Evolutionary conservation across 2,888 invertebrate species (phyloP), one percentile per base, ranked within the genome.

Genomic region (Cremastinae sp.): DNA sequence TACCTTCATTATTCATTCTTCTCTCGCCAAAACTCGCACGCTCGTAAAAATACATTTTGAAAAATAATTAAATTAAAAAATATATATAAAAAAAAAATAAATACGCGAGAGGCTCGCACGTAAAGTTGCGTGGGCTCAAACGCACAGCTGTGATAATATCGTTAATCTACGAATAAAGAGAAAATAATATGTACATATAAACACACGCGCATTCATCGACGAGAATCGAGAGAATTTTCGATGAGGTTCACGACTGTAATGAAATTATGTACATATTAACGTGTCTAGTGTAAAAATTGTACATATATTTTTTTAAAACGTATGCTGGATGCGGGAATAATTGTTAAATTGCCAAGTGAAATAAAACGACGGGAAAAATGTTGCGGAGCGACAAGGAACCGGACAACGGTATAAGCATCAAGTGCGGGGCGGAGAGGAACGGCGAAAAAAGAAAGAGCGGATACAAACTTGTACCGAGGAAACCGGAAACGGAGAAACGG

Each of bases 391-490:
- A 84, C 78, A 87, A 87, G 75, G 86, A 88, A 75, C 86, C 86
- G 75, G 89, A 88, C 83, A 87, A 87, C 83, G 89, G 89, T 53
- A 88, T 89, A 78, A 87, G 85, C 84, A 89, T 89, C 69, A 88
- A 87, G 78, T 87, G 89, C 75, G 86, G 86, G 12, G 59, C 84
- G 47, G 78, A 79, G 28, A 74, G 83, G 41, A 75, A 77, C 53
- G 84, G 82, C 20, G 82, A 80, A 4, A 77, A 76, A 43, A 84
- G 77, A 39, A 85, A 83, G 69, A 85, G 84, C 35, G 85, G 84
- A 56, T 88, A 88, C 78, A 85, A 74, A 70, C 83, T 86, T 55
- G 87, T 88, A 28, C 79, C 84, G 61, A 82, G 80, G 35, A 72
- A 77, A 8, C 9, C 79, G 45, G 78, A 75, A 16, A 80, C 78